Percentiles rank a stretch among this genome's conserved stretches.
Evolutionary conservation across 2,888 invertebrate species (phyloP).

Genomic region (Dendrolimus pini): DNA sequence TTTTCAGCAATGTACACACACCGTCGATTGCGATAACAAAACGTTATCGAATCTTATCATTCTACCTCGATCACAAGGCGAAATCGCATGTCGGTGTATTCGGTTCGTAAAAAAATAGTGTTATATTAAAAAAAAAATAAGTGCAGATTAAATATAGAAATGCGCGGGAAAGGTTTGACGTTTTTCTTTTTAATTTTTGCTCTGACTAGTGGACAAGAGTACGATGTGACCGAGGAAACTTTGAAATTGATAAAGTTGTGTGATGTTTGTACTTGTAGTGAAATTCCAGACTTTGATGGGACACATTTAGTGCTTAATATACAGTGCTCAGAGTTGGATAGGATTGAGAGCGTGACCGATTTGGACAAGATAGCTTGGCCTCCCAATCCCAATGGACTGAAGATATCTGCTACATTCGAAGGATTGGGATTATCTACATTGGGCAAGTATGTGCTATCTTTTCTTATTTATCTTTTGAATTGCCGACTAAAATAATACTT

Average conservation of each 20-base stretch:
- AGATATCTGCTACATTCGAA: constrained; percentile 59
- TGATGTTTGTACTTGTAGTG: constrained; percentile 66
- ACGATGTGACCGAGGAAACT: constrained; percentile 1
- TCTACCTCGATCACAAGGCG: constrained; percentile 47
- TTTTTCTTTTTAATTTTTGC: constrained; percentile 3
- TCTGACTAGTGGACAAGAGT: constrained; percentile 1
- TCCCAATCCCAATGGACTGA: constrained; percentile 55
- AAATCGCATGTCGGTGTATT: constrained; percentile 35
- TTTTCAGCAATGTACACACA: constrained; percentile 58
- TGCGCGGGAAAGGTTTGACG: constrained; percentile 1
- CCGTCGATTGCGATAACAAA: constrained; percentile 51
- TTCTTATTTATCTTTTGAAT: background rate
- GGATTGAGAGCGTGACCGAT: constrained; percentile 45
- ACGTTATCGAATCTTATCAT: constrained; percentile 63
- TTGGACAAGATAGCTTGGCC: constrained; percentile 66
- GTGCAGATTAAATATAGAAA: constrained; percentile 55
- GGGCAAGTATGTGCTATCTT: constrained; percentile 54
- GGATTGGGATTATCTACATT: constrained; percentile 56
- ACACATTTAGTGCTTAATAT: constrained; percentile 61
- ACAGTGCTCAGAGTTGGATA: constrained; percentile 47
- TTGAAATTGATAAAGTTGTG: constrained; percentile 45
- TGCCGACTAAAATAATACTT: background rate
- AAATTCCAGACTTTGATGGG: constrained; percentile 56
- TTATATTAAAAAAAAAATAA: constrained; percentile 52
- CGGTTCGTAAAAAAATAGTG: constrained; percentile 30